Percentiles rank a stretch among this genome's conserved stretches.
phyloP scores from a whole-genome alignment of 2,797 vertebrate species.

The Selene dorsalis region DNA sequence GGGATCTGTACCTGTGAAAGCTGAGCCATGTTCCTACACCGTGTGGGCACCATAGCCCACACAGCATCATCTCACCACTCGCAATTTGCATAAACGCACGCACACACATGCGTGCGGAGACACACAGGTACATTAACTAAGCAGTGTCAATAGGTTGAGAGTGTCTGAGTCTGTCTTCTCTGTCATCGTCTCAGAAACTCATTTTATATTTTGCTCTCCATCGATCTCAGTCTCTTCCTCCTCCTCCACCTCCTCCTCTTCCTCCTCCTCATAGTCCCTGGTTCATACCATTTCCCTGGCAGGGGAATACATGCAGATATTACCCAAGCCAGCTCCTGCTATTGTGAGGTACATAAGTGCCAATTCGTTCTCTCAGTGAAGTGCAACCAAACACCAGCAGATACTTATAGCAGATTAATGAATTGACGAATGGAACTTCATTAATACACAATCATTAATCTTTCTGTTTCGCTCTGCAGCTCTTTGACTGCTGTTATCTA shows the following conservation, averaged over 20 bases:
- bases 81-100: slow-evolving; percentile 63
- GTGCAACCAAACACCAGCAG: slow-evolving; percentile 62
- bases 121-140: slow-evolving; percentile 36
- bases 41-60: slow-evolving; percentile 69
- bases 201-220: slow-evolving; percentile 64
- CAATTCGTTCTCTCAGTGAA: slow-evolving; percentile 59
- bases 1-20: slow-evolving; percentile 77
- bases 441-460: slow-evolving; percentile 50
- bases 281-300: slow-evolving; percentile 40
- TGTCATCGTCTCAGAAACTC: slow-evolving; percentile 48
- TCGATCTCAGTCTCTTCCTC: slow-evolving; percentile 47
- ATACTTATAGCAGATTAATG: slow-evolving; percentile 54
- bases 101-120: slow-evolving; percentile 24
- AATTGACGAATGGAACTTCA: slow-evolving; percentile 49
- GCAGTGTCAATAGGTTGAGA: slow-evolving; percentile 51
- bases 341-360: slow-evolving; percentile 39
- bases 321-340: slow-evolving; percentile 33
- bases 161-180: slow-evolving; percentile 54
- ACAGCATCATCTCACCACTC: slow-evolving; percentile 65
- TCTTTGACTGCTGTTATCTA: slow-evolving; percentile 31
- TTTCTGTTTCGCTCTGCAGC: slow-evolving; percentile 28
- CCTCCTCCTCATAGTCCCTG: slow-evolving; percentile 9
- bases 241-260: slow-evolving; percentile 6
- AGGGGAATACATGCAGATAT: slow-evolving; percentile 58
- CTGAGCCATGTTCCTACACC: slow-evolving; percentile 71